phyloP scores from a whole-genome alignment of 2,888 invertebrate species.

The Syrista parreyssii region DNA sequence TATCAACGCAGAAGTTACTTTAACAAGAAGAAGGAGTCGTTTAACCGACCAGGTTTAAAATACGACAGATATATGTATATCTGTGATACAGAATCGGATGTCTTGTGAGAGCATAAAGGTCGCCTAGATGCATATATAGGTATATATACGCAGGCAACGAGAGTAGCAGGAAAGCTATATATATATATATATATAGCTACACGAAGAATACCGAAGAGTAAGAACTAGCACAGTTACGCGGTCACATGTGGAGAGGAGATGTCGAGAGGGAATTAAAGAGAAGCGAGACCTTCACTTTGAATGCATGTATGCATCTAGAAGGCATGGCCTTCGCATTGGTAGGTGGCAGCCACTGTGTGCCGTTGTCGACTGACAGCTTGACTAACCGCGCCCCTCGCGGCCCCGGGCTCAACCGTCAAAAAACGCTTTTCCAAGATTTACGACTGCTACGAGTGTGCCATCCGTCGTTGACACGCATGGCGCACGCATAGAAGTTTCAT shows the following conservation, averaged over 20 bases:
- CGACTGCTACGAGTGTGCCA: background rate
- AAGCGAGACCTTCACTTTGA: constrained; percentile 34
- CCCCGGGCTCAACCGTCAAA: background rate
- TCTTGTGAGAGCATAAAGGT: background rate
- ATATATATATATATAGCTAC: background rate
- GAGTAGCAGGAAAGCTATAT: no score
- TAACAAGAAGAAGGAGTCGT: background rate
- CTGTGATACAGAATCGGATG: background rate
- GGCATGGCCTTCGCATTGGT: constrained; percentile 33
- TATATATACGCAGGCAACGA: no score
- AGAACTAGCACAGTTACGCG: constrained; percentile 2
- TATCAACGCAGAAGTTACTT: background rate
- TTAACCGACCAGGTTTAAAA: background rate
- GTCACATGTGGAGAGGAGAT: constrained; percentile 21
- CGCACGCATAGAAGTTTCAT: background rate
- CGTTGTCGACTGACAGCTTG: background rate
- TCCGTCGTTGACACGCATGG: background rate
- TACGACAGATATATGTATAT: no score
- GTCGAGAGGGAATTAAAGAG: constrained; percentile 36
- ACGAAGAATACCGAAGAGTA: background rate
- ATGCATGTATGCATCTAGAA: constrained; percentile 13
- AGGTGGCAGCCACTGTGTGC: background rate
- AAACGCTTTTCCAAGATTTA: background rate
- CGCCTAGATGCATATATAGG: background rate
- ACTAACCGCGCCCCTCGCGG: background rate